Evolutionary conservation across 1,140 invertebrate species (phyloP).

Genomic region (Eurosta solidaginis): DNA sequence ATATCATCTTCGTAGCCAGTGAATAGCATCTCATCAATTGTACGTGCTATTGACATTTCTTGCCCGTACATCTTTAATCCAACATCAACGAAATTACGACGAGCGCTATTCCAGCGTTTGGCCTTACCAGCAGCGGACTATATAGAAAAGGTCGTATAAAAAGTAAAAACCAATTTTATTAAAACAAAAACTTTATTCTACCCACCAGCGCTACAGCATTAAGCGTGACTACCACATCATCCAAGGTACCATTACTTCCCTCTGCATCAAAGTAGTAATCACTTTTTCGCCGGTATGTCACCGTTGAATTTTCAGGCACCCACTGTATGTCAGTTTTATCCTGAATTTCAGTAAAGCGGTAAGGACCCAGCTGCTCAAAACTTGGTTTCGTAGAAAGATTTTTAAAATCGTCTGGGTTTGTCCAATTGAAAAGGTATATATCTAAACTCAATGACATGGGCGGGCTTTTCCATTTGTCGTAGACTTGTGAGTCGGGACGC

Average conservation of each 20-base stretch:
- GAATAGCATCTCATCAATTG: conserved; percentile 75
- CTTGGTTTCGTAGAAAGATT: conserved; percentile 65
- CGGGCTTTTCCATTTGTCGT: conserved; percentile 72
- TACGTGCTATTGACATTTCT: conserved; percentile 67
- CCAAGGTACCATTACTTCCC: conserved; percentile 74
- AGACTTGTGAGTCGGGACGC: conserved; percentile 66
- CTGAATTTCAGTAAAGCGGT: conserved; percentile 70
- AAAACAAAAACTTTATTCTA: conserved; percentile 34
- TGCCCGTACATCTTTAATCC: conserved; percentile 62
- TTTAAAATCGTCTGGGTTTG: conserved; percentile 69
- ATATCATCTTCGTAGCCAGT: conserved; percentile 75
- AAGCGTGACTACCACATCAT: conserved; percentile 77
- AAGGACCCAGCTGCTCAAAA: conserved; percentile 74
- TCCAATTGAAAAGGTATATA: conserved; percentile 83
- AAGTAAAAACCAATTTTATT: conserved; percentile 8
- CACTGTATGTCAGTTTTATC: conserved; percentile 74
- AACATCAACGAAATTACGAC: conserved; percentile 66
- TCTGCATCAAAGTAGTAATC: conserved; percentile 76
- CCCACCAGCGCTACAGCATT: conserved; percentile 84
- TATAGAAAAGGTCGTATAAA: conserved; percentile 40
- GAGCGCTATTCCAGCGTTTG: conserved; percentile 62
- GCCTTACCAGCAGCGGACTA: conserved; percentile 73
- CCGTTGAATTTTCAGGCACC: conserved; percentile 74
- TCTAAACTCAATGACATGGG: conserved; percentile 77
- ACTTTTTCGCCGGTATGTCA: conserved; percentile 77